phyloP scores from a whole-genome alignment of 2,888 invertebrate species.

The Timema cristinae region DNA sequence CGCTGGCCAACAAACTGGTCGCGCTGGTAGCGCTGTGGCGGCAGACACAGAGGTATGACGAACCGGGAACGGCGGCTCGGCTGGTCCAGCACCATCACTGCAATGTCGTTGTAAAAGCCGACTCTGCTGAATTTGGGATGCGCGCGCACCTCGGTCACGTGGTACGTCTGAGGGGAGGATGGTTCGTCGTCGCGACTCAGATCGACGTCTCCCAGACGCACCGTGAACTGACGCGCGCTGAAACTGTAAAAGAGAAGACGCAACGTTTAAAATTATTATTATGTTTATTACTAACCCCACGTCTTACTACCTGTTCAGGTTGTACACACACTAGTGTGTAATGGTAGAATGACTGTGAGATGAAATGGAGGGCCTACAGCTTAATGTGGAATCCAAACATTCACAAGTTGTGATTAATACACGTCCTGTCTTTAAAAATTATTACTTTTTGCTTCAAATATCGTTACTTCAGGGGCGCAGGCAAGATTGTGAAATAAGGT shows the following conservation, averaged over 20 bases:
- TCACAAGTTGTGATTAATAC: too few relatives aligned
- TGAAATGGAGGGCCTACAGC: too few relatives aligned
- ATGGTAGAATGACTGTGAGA: too few relatives aligned
- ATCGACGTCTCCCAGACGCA: constrained; percentile 84
- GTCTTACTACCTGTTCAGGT: too few relatives aligned
- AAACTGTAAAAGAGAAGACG: constrained; percentile 56
- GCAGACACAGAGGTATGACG: constrained; percentile 83
- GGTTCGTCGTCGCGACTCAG: constrained; percentile 79
- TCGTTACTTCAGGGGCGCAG: too few relatives aligned
- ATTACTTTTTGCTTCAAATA: too few relatives aligned
- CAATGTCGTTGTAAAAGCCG: constrained; percentile 94
- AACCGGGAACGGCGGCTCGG: constrained; percentile 78
- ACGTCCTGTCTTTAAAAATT: too few relatives aligned
- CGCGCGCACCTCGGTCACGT: constrained; percentile 72
- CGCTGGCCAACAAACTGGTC: constrained; percentile 68
- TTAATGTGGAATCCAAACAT: too few relatives aligned
- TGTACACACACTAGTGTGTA: too few relatives aligned
- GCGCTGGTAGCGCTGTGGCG: constrained; percentile 53
- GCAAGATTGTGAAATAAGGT: too few relatives aligned
- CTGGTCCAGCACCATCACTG: constrained; percentile 68
- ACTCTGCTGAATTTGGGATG: constrained; percentile 83
- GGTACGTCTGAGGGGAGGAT: constrained; percentile 74
- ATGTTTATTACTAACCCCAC: too few relatives aligned
- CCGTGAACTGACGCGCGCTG: constrained; percentile 82
- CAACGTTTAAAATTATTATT: too few relatives aligned